Evolutionary conservation across 2,888 invertebrate genomes (phyloP), one percentile per base, ranked within the genome.

Genomic region (Habroteleia sp.): DNA sequence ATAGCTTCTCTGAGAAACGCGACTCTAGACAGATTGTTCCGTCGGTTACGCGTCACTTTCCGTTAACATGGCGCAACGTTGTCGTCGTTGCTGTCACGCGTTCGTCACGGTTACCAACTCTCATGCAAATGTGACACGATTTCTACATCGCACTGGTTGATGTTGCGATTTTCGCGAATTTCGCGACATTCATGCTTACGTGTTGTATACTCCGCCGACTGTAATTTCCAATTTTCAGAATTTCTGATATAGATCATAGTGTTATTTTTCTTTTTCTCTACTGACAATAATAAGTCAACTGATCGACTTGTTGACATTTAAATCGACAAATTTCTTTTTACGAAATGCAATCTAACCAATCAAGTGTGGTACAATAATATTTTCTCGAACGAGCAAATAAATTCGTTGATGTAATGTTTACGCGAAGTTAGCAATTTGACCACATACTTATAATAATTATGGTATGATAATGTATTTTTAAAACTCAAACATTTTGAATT

Each of bases 1-100:
- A 68, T 68, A 62, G 74, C 68, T 60, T 52, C 66, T 74, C 66
- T 41, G 46, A 60, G 73, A 54, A 74, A 66, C 66, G 52, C 41
- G 35, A 54, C 68, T 60, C 60, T 46, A 50, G 63, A 56, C 68
- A 68, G 48, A 74, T 74, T 62, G 68, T 68, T 74, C 74, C 68
- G 56, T 66, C 56, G 68, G 54, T 68, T 66, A 56, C 48, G 65
- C 71, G 77, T 80, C 81, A 77, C 73, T 80, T 81, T 81, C 79
- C 79, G 79, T 81, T 79, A 79, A 78, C 74, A 76, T 75, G 68
- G 65, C 68, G 69, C 56, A 58, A 68, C 60, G 65, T 78, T 66
- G 75, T 65, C 71, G 69, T 58, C 76, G 62, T 69, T 48, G 72
- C 65, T 58, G 77, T 73, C 71, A 71, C 31, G 71, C 66, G 52